Conservation (phyloP, 2,888 invertebrate genomes). For the Noctua janthina region DNA sequence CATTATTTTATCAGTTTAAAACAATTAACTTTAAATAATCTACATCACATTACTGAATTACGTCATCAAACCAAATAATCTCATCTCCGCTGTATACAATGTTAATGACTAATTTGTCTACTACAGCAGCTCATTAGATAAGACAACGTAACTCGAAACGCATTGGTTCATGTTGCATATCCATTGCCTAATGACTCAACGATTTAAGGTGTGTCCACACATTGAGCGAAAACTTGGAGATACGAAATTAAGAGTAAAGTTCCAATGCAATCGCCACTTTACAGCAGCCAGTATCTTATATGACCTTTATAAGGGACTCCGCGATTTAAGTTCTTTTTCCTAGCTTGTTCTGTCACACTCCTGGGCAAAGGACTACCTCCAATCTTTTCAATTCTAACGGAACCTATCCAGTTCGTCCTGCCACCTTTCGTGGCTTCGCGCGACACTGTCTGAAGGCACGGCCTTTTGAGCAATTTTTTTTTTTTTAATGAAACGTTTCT, state of each 20-base stretch:
- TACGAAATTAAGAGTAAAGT: neutral
- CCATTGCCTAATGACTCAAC: neutral
- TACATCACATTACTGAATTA: neutral
- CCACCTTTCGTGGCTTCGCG: neutral
- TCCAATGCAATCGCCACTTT: neutral
- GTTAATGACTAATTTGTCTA: slow-evolving; percentile 34
- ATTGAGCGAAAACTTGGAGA: neutral
- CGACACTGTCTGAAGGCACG: neutral
- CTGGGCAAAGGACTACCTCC: neutral
- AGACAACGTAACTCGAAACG: slow-evolving; percentile 28
- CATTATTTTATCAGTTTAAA: slow-evolving; percentile 15
- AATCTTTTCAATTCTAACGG: neutral
- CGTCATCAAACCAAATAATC: slow-evolving; percentile 26
- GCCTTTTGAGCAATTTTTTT: neutral
- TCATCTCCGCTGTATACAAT: slow-evolving; percentile 3
- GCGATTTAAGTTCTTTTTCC: neutral
- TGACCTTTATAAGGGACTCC: neutral
- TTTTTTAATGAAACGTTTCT: neutral
- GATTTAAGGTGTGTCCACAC: neutral
- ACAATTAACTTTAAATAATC: neutral
- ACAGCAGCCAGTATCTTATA: neutral
- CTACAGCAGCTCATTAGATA: slow-evolving; percentile 30
- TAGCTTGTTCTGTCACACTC: neutral
- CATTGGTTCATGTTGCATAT: slow-evolving; percentile 18
- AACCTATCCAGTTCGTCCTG: neutral